Conservation (phyloP, 2,888 invertebrate species). For the Plebejus argus region DNA sequence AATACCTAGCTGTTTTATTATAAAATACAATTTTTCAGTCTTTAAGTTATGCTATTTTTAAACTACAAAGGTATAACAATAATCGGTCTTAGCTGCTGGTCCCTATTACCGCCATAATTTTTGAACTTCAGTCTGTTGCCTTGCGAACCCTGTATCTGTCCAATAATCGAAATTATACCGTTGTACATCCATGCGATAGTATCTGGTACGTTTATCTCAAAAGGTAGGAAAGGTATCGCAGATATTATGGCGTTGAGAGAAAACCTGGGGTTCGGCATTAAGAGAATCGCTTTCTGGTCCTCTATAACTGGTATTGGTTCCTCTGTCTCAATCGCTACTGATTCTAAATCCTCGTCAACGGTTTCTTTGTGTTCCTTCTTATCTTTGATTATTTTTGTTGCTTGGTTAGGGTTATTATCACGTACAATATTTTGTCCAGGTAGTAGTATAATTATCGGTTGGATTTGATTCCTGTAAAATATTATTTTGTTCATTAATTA, state of each 20-base stretch:
- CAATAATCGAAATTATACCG: conserved; percentile 62
- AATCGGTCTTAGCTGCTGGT: conserved; percentile 10
- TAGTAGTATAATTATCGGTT: conserved; percentile 55
- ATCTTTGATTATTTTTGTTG: conserved; percentile 29
- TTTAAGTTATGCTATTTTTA: conserved; percentile 5
- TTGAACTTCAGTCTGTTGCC: conserved; percentile 28
- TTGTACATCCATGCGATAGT: conserved; percentile 69
- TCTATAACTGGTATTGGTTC: conserved; percentile 42
- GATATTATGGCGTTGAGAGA: conserved; percentile 74
- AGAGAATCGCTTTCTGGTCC: conserved; percentile 48
- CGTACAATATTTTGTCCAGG: conserved; percentile 46
- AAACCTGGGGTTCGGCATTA: conserved; percentile 53
- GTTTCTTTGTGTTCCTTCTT: conserved; percentile 20
- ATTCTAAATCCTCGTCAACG: conserved; percentile 53
- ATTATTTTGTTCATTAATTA: neutral
- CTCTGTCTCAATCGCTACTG: conserved; percentile 59
- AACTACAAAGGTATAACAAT: conserved; percentile 25
- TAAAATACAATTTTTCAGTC: conserved; percentile 1
- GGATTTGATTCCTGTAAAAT: conserved; percentile 51
- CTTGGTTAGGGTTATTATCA: conserved; percentile 31
- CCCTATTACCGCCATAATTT: neutral
- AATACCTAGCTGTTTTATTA: too few species aligned
- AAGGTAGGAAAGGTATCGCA: conserved; percentile 79
- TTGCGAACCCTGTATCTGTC: conserved; percentile 57
- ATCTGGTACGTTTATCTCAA: conserved; percentile 84